phyloP scores from a whole-genome alignment of 1,140 invertebrate species.

The Drosophila dunni region DNA sequence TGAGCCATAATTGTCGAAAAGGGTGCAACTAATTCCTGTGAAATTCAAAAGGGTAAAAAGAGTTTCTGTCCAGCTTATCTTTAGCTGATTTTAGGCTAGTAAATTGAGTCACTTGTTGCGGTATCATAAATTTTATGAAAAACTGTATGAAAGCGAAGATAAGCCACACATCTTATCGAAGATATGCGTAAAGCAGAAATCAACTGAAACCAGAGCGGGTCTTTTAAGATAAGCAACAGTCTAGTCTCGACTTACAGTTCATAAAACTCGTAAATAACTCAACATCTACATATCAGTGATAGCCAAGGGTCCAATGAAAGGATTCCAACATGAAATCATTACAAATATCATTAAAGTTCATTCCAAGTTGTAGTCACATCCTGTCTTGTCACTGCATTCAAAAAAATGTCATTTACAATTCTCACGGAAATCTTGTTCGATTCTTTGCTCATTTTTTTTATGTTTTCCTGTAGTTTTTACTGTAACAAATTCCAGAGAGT shows the following conservation, averaged over 20 bases:
- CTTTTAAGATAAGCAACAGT: conserved; percentile 44
- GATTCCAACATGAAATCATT: conserved; percentile 25
- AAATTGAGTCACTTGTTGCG: conserved; percentile 46
- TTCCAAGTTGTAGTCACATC: conserved; percentile 40
- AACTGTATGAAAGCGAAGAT: conserved; percentile 42
- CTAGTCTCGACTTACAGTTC: conserved; percentile 56
- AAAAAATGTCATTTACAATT: conserved; percentile 34
- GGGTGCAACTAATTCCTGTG: conserved; percentile 25
- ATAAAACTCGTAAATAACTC: conserved; percentile 65
- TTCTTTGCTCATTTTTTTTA: conserved; percentile 19
- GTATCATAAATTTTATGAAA: conserved; percentile 53
- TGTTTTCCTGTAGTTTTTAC: conserved; percentile 10
- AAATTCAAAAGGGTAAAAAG: conserved; percentile 10
- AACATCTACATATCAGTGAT: conserved; percentile 16
- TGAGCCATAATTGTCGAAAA: conserved; percentile 63
- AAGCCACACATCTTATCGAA: conserved; percentile 54
- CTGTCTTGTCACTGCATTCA: conserved; percentile 31
- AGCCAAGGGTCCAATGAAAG: conserved; percentile 34
- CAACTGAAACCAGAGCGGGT: conserved; percentile 26
- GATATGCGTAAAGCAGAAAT: background rate
- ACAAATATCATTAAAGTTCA: conserved; percentile 31
- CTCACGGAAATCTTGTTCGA: conserved; percentile 65
- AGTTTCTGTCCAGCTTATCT: conserved; percentile 33
- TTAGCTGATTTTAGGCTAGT: conserved; percentile 21
- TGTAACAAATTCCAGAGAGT: conserved; percentile 71